phyloP scores from a whole-genome alignment of 1,140 invertebrate genomes.

The Diuraphis noxia region DNA sequence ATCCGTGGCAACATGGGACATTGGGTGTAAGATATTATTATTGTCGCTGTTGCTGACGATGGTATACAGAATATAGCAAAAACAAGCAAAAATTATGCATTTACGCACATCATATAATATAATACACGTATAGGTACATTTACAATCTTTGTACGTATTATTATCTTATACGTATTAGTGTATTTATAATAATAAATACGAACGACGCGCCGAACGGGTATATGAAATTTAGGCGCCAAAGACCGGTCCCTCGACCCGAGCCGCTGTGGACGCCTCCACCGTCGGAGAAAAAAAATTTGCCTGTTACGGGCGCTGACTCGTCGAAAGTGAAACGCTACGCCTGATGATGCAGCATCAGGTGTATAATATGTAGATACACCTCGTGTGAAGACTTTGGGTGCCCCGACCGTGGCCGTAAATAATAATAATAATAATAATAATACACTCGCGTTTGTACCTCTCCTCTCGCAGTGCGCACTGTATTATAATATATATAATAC shows the following conservation, averaged over 20 bases:
- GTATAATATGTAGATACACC: not conserved
- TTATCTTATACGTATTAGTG: not conserved
- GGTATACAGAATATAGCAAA: not conserved
- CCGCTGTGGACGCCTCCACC: not conserved
- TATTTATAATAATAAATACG: not conserved
- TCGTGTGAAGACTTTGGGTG: not conserved
- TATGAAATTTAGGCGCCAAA: conserved; percentile 29
- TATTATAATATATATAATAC: conserved; percentile 4
- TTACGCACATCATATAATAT: not conserved
- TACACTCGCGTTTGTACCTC: not conserved
- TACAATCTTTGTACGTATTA: not conserved
- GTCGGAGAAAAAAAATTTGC: conserved; percentile 1
- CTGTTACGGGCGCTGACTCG: not conserved
- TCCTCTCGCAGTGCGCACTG: not conserved
- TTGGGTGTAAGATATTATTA: no score
- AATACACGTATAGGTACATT: no score
- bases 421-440: not conserved
- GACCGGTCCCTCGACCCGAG: conserved; percentile 13
- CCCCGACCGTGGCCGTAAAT: not conserved
- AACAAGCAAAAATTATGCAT: not conserved
- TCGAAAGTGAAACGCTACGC: conserved; percentile 37
- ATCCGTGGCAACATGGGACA: no score
- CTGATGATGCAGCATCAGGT: not conserved
- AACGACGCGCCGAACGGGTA: not conserved
- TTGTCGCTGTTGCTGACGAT: not conserved